These are phyloP conservation scores for Schizaphis graminum DNA, from an alignment of 2,888 invertebrate genomes.

Conservation along the genomic window DNA sequence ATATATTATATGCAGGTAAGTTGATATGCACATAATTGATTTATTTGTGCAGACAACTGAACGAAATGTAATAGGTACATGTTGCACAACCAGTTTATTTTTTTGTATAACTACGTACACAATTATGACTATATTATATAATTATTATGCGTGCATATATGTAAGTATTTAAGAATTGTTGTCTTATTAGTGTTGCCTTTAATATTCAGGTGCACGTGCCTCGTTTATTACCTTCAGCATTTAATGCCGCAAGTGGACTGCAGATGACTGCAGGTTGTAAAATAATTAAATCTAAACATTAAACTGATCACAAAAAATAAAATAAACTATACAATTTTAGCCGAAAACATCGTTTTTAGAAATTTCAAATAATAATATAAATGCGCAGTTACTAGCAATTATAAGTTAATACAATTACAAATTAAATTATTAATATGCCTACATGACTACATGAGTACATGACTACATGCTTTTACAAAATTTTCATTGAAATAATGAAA, in stretches of 20 bases:
- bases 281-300: conserved; percentile 19
- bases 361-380: neutral
- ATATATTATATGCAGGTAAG: neutral
- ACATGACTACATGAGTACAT: neutral
- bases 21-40: conserved; percentile 51
- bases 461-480: neutral
- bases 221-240: neutral
- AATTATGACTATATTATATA: conserved; percentile 36
- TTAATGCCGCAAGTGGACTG: neutral
- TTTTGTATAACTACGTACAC: neutral
- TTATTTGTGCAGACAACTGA: conserved; percentile 26
- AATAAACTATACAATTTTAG: neutral
- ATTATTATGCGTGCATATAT: neutral
- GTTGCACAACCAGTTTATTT: conserved; percentile 35
- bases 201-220: conserved; percentile 41
- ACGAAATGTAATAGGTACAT: neutral
- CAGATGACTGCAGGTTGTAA: neutral
- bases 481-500: neutral
- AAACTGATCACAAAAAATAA: neutral
- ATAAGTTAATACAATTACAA: neutral
- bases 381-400: no score
- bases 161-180: neutral
- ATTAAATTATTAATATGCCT: neutral
- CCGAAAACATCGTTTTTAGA: neutral
- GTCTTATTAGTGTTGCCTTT: neutral